These are phyloP conservation scores for Pseudomyrmex cubaensis DNA, from an alignment of 1,140 invertebrate genomes.

Conservation along the genomic window DNA sequence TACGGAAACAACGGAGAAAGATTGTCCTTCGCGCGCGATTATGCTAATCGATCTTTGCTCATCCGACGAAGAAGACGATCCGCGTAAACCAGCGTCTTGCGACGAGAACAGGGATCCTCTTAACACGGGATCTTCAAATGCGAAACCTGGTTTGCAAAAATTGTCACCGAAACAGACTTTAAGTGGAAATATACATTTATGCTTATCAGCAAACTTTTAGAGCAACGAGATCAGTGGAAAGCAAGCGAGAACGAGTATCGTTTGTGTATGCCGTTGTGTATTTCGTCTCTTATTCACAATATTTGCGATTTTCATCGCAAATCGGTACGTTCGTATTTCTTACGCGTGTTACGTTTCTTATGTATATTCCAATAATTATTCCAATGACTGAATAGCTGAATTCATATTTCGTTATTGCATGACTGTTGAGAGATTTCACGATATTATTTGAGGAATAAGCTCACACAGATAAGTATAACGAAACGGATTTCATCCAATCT, in stretches of 20 bases:
- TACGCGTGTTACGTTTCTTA: constrained; percentile 56
- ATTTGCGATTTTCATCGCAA: too few relatives aligned
- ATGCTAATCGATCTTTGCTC: constrained; percentile 86
- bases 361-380: constrained; percentile 66
- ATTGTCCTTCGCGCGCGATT: constrained; percentile 69
- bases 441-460: not conserved
- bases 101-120: constrained; percentile 78
- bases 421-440: constrained; percentile 7
- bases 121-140: constrained; percentile 32
- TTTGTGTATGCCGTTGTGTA: constrained; percentile 27
- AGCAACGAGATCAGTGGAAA: constrained; percentile 65
- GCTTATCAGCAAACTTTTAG: constrained; percentile 62
- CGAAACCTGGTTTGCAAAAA: constrained; percentile 59
- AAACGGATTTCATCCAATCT: constrained; percentile 5
- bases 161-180: constrained; percentile 61
- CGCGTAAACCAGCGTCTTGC: constrained; percentile 5
- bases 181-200: constrained; percentile 69
- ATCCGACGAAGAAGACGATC: constrained; percentile 83
- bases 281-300: too few relatives aligned
- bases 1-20: constrained; percentile 35
- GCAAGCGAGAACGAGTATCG: constrained; percentile 61
- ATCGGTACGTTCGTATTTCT: not conserved
- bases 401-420: constrained; percentile 16
- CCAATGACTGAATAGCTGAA: constrained; percentile 30
- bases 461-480: not conserved